Base-by-base conservation (phyloP, 2,797 vertebrate species). In the Parambassis ranga region DNA sequence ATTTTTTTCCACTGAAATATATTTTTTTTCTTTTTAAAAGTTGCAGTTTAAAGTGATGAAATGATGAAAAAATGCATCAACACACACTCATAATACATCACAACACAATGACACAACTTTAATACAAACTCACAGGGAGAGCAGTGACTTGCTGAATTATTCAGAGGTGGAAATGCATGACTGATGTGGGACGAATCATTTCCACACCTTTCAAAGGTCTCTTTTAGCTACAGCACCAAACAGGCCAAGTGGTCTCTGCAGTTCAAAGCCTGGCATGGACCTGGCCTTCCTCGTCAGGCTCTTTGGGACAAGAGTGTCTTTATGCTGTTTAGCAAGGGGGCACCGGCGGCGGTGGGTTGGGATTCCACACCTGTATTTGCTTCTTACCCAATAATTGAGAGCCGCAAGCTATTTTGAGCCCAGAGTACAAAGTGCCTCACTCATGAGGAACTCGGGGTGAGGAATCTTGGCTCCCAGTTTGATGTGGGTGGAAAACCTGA, bases 361-460 rank as follows among this genome's bases (percentile, higher is more conserved):
- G 79, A 84, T 87, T 90, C 90, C 88, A 91, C 92, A 92, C 92
- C 92, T 93, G 92, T 90, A 89, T 92, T 92, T 92, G 89, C 91
- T 90, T 85, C 79, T 82, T 89, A 82, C 68, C 68, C 83, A 84
- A 79, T 91, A 90, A 93, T 92, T 91, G 91, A 90, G 85, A 87
- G 69, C 51, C 14, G 72, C 71, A 20, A 86, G 82, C 90, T 90
- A 91, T 92, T 93, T 91, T 78, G 77, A 85, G 77, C 64, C 53
- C 39, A 2, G 77, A 78, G 89, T 79, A 92, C 90, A 92, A 89
- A 92, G 90, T 90, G 78, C 60, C 56, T 85, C 88, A 89, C 90
- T 91, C 89, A 92, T 87, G 74, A 85, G 71, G 75, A 86, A 72
- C 63, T 71, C 10, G 3, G 81, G 75, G 46, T 55, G 71, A 78